Conservation (phyloP, 92 coral and sea anemone genomes). For the Zoanthus sociatus region DNA sequence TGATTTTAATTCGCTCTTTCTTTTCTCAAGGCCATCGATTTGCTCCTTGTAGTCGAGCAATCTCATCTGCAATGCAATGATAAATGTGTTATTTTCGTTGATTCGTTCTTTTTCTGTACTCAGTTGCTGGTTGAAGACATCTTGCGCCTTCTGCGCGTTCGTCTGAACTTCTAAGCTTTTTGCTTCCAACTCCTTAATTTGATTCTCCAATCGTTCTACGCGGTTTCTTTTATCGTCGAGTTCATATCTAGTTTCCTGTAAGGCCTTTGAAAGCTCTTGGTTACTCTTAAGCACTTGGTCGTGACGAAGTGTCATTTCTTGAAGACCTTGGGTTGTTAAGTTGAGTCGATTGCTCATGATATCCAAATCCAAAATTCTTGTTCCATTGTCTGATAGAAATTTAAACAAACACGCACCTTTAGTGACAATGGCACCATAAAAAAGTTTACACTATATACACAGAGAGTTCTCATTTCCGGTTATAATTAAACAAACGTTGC, state of each 20-base stretch:
- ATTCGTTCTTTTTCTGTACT: constrained; percentile 75
- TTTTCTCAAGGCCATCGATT: constrained; percentile 72
- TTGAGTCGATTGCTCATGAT: constrained; percentile 84
- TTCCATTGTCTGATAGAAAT: constrained; percentile 53
- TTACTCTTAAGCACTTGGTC: constrained; percentile 76
- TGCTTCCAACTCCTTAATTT: constrained; percentile 66
- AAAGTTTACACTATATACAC: not conserved
- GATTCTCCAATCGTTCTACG: constrained; percentile 74
- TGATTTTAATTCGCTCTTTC: constrained; percentile 57
- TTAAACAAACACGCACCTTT: not conserved
- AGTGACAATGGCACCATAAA: not conserved
- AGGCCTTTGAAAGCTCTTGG: constrained; percentile 62
- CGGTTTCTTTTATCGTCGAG: constrained; percentile 69
- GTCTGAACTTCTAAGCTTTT: constrained; percentile 71
- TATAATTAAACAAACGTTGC: not conserved
- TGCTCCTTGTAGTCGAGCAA: constrained; percentile 87
- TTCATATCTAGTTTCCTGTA: constrained; percentile 69
- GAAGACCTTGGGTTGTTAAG: constrained; percentile 78
- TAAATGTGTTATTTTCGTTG: constrained; percentile 88
- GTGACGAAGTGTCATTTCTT: constrained; percentile 81
- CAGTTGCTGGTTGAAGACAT: constrained; percentile 65
- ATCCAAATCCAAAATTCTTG: constrained; percentile 69
- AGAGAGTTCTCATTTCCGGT: not conserved
- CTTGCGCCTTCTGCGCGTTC: constrained; percentile 73
- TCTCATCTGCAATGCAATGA: constrained; percentile 95